Conservation (phyloP, 2,797 vertebrate genomes). For the Benthosema pterotum region DNA sequence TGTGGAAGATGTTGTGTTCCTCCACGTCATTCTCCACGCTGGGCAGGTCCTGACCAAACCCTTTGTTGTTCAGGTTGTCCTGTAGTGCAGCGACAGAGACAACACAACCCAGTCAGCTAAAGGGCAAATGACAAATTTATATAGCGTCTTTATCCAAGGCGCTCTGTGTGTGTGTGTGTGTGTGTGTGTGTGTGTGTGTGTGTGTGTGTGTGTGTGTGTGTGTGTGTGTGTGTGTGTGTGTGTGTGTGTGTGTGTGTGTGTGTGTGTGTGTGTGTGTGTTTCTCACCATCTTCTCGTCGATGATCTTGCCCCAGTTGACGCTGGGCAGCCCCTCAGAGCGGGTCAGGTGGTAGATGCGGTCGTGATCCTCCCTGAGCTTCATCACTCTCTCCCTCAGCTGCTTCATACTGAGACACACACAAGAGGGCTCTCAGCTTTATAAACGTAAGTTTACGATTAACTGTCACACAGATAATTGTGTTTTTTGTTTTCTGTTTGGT, state of each 20-base stretch:
- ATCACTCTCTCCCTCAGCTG: conserved; percentile 89
- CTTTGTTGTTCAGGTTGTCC: conserved; percentile 84
- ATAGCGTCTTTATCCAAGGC: too few relatives aligned
- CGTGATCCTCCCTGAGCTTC: conserved; percentile 84
- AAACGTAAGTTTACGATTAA: too few relatives aligned
- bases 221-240: not conserved
- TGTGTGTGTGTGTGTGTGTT: not conserved
- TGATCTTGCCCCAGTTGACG: conserved; percentile 91
- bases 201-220: not conserved
- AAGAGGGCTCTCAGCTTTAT: too few relatives aligned
- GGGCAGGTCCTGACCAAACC: conserved; percentile 90
- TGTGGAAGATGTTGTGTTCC: conserved; percentile 96
- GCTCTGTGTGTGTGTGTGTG: not conserved
- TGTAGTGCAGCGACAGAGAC: conserved; percentile 47
- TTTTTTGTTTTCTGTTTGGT: too few relatives aligned
- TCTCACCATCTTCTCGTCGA: conserved; percentile 92
- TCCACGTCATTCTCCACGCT: conserved; percentile 91
- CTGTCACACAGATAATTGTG: too few relatives aligned
- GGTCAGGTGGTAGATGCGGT: conserved; percentile 86
- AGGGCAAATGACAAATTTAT: too few relatives aligned
- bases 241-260: not conserved
- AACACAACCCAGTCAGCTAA: not conserved
- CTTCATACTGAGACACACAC: conserved; percentile 81
- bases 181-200: not conserved
- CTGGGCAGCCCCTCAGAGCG: conserved; percentile 82